phyloP scores from a whole-genome alignment of 2,888 invertebrate genomes.

The Microchrysa polita region DNA sequence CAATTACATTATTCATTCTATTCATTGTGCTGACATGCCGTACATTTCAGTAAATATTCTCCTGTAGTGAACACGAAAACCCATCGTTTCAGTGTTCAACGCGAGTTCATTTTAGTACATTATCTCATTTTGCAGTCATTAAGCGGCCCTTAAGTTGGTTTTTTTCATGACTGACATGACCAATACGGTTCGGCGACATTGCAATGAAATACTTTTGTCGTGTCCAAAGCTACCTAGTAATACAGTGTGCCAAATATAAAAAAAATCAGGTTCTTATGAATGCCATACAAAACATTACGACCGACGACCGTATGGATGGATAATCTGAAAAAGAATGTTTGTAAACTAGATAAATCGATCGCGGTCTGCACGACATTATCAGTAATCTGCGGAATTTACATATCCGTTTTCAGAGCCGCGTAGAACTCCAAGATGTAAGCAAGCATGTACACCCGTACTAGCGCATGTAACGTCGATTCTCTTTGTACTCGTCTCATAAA shows the following conservation, averaged over 20 bases:
- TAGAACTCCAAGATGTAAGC: background rate
- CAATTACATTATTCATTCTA: background rate
- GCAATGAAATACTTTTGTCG: slow-evolving; percentile 5
- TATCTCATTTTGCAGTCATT: too few species aligned
- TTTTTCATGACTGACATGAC: slow-evolving; percentile 2
- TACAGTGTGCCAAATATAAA: slow-evolving; percentile 11
- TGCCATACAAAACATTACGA: background rate
- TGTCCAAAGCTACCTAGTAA: slow-evolving; percentile 1
- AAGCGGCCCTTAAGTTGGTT: background rate
- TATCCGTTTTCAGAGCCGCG: slow-evolving; percentile 39
- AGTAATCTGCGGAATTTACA: slow-evolving; percentile 47
- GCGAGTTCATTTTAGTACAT: too few species aligned
- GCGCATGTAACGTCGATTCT: background rate
- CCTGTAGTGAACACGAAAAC: too few species aligned
- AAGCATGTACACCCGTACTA: background rate
- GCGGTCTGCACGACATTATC: slow-evolving; percentile 48
- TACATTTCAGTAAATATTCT: background rate
- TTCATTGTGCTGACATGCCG: background rate
- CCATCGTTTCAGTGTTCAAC: too few species aligned
- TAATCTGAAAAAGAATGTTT: slow-evolving; percentile 34
- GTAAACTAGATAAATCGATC: slow-evolving; percentile 48
- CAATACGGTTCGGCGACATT: background rate
- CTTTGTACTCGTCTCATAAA: slow-evolving; percentile 25
- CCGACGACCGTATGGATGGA: background rate
- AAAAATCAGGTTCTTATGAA: background rate